These are phyloP conservation scores for Amorpha juglandis DNA, from an alignment of 2,888 invertebrate genomes.

Conservation along the genomic window DNA sequence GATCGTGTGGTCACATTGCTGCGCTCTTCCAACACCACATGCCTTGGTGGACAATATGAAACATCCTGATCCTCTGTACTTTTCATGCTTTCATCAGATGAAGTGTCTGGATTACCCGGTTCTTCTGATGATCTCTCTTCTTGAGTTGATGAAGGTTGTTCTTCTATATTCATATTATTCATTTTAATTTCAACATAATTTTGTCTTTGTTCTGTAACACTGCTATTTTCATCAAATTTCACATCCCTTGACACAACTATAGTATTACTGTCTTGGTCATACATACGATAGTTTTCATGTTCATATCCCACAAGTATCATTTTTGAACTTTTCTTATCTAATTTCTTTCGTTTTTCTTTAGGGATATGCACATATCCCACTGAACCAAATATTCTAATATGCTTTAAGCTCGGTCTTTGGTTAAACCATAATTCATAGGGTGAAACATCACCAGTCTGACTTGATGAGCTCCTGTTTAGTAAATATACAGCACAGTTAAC, in stretches of 20 bases:
- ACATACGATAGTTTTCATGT: conserved; percentile 47
- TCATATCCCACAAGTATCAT: conserved; percentile 48
- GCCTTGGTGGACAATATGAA: no score
- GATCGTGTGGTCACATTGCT: conserved; percentile 35
- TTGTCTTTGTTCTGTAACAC: no score
- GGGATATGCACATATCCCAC: conserved; percentile 50
- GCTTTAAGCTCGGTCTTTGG: conserved; percentile 35
- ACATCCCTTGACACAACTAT: conserved; percentile 47
- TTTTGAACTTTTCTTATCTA: conserved; percentile 42
- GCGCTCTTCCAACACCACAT: no score
- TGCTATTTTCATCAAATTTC: conserved; percentile 44
- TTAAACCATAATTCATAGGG: conserved; percentile 49
- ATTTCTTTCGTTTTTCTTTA: conserved; percentile 41
- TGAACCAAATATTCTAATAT: conserved; percentile 45
- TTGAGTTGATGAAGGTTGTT: no score
- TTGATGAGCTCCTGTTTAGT: conserved; percentile 50
- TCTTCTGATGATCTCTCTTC: no score
- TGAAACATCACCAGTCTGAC: conserved; percentile 38
- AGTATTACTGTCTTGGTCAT: conserved; percentile 35
- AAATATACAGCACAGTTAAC: conserved; percentile 52
- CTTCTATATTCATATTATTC: no score
- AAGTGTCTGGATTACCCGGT: no score
- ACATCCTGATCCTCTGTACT: no score
- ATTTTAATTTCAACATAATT: no score
- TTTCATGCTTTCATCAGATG: no score